phyloP scores from a whole-genome alignment of 2,797 vertebrate species.

The Propithecus perrieri region DNA sequence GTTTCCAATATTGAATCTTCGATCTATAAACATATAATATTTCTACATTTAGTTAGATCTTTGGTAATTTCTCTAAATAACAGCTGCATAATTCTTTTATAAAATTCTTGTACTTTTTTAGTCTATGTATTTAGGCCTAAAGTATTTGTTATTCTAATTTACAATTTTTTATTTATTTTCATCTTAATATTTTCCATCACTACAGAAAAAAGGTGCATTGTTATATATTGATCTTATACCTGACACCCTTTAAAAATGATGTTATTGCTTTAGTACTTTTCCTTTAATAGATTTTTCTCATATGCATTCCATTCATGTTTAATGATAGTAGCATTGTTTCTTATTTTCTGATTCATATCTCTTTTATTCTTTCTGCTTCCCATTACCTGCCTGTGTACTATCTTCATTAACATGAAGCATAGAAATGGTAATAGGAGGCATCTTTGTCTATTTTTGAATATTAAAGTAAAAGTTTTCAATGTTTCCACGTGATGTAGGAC shows the following conservation, averaged over 20 bases:
- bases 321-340: background rate
- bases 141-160: background rate
- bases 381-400: background rate
- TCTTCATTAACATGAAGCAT: background rate
- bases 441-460: too few relatives aligned
- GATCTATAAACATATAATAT: background rate
- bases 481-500: too few relatives aligned
- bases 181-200: background rate
- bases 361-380: background rate
- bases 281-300: background rate
- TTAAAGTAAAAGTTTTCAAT: too few relatives aligned
- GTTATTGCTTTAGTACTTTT: background rate
- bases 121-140: background rate
- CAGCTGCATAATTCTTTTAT: background rate
- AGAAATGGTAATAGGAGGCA: background rate
- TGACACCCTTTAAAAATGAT: background rate
- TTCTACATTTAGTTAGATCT: background rate
- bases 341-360: background rate
- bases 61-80: background rate
- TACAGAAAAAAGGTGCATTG: background rate
- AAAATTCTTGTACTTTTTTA: background rate
- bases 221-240: background rate
- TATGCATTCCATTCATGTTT: background rate
- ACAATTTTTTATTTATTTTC: background rate
- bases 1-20: background rate